These are phyloP conservation scores for Montipora efflorescens DNA, from an alignment of 64 coral and sea anemone genomes.

Conservation along the genomic window DNA sequence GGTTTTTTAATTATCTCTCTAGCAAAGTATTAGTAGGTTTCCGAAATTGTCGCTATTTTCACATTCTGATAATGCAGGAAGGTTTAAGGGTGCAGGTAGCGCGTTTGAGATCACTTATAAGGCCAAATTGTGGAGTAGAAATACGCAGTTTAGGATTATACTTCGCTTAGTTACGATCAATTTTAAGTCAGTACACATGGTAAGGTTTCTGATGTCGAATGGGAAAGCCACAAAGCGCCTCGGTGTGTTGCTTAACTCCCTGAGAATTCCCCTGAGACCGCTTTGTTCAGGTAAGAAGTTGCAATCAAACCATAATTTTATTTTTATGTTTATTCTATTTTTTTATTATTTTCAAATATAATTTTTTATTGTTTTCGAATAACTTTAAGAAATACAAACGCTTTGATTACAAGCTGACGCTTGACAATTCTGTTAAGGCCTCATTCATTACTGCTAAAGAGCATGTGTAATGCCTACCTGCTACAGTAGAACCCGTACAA, in stretches of 20 bases:
- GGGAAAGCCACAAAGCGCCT: slow-evolving; percentile 68
- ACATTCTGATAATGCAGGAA: background rate
- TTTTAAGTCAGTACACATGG: slow-evolving; percentile 17
- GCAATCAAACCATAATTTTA: background rate
- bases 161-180: background rate
- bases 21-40: background rate
- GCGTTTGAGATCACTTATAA: background rate
- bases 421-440: no score
- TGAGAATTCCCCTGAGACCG: slow-evolving; percentile 45
- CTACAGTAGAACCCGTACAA: no score
- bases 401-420: no score
- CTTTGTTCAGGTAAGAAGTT: slow-evolving; percentile 49
- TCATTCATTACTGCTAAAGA: no score
- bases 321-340: no score
- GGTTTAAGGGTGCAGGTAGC: background rate
- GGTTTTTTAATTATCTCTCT: background rate
- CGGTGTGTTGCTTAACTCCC: slow-evolving; percentile 29
- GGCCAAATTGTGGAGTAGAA: background rate
- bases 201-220: slow-evolving; percentile 68
- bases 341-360: no score
- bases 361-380: no score
- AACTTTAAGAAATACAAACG: no score
- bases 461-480: no score
- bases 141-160: background rate
- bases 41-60: background rate